These are phyloP conservation scores for Epinephelus moara DNA, from an alignment of 2,113 vertebrate species.

Conservation along the genomic window DNA sequence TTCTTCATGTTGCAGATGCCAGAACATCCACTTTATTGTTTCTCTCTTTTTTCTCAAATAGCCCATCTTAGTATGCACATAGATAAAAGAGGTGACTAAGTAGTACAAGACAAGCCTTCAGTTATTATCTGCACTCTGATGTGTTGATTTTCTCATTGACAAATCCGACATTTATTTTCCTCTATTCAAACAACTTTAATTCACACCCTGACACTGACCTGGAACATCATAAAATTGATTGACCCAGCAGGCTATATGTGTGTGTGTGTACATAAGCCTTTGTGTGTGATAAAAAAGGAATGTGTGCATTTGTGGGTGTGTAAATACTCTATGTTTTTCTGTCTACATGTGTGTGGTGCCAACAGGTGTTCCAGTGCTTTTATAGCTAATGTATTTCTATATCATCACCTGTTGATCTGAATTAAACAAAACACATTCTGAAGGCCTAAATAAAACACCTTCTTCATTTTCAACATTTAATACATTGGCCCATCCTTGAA, in stretches of 20 bases:
- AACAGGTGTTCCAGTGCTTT: neutral
- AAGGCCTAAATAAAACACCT: neutral
- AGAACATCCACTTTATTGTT: neutral
- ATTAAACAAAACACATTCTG: neutral
- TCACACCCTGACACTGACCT: conserved; percentile 46
- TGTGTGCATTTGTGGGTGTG: conserved; percentile 4
- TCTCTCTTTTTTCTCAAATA: neutral
- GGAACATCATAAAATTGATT: conserved; percentile 11
- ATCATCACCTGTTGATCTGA: neutral
- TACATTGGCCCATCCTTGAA: neutral
- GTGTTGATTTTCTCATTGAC: conserved; percentile 38
- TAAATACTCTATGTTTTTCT: neutral
- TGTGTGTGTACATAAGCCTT: neutral
- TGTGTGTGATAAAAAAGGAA: conserved; percentile 12
- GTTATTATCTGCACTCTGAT: conserved; percentile 39
- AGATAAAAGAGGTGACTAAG: conserved; percentile 23
- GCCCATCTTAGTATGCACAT: neutral
- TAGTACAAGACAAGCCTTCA: neutral
- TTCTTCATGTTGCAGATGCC: neutral
- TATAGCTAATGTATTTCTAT: neutral
- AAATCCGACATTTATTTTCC: conserved; percentile 43
- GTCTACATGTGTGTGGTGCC: neutral
- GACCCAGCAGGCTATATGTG: conserved; percentile 18
- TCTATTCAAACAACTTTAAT: conserved; percentile 25
- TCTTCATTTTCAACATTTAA: neutral